Base-by-base conservation (phyloP, 2,888 invertebrate species). In the Hydropsyche betteni region DNA sequence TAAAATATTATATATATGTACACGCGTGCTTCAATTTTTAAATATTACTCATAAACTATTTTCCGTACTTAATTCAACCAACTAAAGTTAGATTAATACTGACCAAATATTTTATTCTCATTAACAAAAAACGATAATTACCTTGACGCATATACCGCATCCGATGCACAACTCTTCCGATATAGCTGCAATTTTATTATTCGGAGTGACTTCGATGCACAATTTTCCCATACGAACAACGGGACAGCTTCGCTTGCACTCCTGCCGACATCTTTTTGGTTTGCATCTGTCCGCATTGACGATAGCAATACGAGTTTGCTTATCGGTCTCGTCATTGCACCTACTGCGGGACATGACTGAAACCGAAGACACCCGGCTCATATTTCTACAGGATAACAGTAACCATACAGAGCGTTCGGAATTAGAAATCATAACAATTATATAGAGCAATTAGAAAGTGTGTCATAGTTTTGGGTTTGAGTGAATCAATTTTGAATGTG, bases 101-200 rank as follows among this genome's bases (percentile, higher is more conserved):
- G 24, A 24, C 24, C 24, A 24, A 24, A 24, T 24, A 24, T 24
- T 24, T 24, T 2, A 38, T 1, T 38, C 24, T 1, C 16, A 64
- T 64, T 24, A 24, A 44, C 44, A 44, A 44, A 8, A 8, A 44
- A 1, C 7, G 1, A 44, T 44, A 44, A 8, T 80, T 86, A 97
- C 97, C 92, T 99, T 99, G 76, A 97, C 96, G 89, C 99, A 99
- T 82, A 99, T 99, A 92, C 99, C 99, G 87, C 99, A 99, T 82
- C 99, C 99, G 82, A 99, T 99, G 86, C 99, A 99, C 4, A 99
- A 88, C 84, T 98, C 98, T 86, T 99, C 99, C 68, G 99, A 99
- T 83, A 99, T 96, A 61, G 93, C 91, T 53, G 99, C 98, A 81
- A 99, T 97, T 88, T 99, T 99, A 82, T 95, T 97, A 82, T 95